Evolutionary conservation across 2,113 vertebrate species (phyloP), one percentile per base, ranked within the genome.

Genomic region (Cairina moschata): DNA sequence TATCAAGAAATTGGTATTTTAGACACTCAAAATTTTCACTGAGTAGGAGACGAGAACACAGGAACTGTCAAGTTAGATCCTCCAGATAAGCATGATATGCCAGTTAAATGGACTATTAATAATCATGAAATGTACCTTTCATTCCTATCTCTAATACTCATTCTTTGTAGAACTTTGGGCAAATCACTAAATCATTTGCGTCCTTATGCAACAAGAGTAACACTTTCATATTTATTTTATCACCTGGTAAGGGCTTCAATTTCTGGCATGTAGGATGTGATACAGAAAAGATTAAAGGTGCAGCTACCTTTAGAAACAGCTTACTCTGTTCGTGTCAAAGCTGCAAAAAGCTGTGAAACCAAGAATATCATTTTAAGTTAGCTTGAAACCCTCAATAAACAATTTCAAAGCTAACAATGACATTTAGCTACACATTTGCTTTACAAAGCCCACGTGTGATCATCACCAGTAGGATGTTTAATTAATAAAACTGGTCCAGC

Each of bases 101-200:
- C 17, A n/a, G 11, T 32, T 74, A 50, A 79, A 79, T 3, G 6
- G 2, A 32, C 34, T 23, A 26, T 6, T 36, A 65, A 88, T 59
- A 55, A 55, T 8, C 0, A 15, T 1, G 0, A 59, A 1, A 63
- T 32, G 25, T 15, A 60, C 1, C 0, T 69, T 69, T 69, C 5
- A 12, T 31, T 80, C 23, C 42, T 26, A 0, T 36, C 16, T 76
- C 55, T 59, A 26, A 72, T 29, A 72, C 14, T 44, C 13, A 62
- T 13, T 54, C 44, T 29, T 25, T 25, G 40, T 4, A 72, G 40
- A 79, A 48, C 13, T 62, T 50, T 4, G 7, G 12, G 31, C 20
- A 80, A 60, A 67, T 31, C 2, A 1, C 23, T 65, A 17, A 34
- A 74, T 18, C 52, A 29, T 13, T 83, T 67, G 16, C 22, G 74